phyloP scores from a whole-genome alignment of 2,113 vertebrate genomes.

The Bos taurus region DNA sequence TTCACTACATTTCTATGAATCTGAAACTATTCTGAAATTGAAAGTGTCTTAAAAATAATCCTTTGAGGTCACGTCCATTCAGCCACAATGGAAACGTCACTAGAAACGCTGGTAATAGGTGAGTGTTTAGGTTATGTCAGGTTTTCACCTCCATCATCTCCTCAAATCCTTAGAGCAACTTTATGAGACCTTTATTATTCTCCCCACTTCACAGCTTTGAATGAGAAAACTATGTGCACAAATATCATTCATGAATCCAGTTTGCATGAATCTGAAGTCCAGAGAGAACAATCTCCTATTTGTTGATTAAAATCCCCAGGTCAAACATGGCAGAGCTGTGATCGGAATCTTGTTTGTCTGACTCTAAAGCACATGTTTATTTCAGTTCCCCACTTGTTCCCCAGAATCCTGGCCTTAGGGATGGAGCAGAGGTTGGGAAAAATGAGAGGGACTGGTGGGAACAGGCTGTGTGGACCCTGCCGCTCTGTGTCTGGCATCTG shows the following conservation, averaged over 20 bases:
- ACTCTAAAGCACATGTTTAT: neutral
- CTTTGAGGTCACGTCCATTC: neutral
- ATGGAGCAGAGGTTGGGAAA: neutral
- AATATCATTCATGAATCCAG: neutral
- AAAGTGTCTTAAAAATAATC: neutral
- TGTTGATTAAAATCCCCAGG: neutral
- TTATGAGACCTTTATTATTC: neutral
- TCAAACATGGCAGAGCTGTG: neutral
- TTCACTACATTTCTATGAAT: neutral
- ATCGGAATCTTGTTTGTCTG: neutral
- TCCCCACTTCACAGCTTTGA: neutral
- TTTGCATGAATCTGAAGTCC: neutral
- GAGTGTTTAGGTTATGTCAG: neutral
- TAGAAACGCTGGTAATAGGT: neutral
- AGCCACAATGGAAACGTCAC: neutral
- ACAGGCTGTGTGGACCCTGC: fast-evolving
- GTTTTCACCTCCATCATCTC: neutral
- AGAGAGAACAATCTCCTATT: neutral
- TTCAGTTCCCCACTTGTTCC: neutral
- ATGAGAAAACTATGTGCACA: neutral
- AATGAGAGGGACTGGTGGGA: no score
- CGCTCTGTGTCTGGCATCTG: neutral
- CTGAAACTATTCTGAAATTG: neutral
- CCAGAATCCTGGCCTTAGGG: neutral
- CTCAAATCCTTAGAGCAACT: neutral